A percentile compares a stretch with the other conserved stretches of the same genome.
Conservation (phyloP, 2,797 vertebrate genomes). For the Aplochiton taeniatus region DNA sequence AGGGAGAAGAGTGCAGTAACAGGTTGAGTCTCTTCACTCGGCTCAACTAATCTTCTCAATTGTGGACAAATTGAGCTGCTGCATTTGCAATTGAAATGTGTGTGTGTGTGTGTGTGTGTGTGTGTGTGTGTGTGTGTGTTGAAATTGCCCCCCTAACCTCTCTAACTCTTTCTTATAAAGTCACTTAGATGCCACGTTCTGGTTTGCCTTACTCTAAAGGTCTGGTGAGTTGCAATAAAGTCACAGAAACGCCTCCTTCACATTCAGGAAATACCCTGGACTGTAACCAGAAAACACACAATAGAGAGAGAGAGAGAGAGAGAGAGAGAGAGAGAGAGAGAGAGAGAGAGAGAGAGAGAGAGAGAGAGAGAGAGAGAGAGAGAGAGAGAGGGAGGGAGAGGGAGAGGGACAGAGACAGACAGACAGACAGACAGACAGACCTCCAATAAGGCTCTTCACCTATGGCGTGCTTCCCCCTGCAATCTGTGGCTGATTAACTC, state of each 20-base stretch:
- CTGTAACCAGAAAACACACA: conserved; percentile 11
- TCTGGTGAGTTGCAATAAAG: too few relatives aligned
- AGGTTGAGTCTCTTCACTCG: background rate
- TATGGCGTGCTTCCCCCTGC: too few relatives aligned
- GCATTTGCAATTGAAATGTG: conserved; percentile 11
- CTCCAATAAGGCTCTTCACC: too few relatives aligned
- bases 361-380: background rate
- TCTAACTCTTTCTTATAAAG: background rate
- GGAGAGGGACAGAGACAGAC: background rate
- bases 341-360: background rate
- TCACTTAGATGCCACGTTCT: too few relatives aligned
- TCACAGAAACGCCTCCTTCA: too few relatives aligned
- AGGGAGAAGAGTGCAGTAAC: background rate
- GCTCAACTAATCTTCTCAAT: conserved; percentile 9
- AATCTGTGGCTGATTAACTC: too few relatives aligned
- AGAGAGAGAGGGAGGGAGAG: background rate
- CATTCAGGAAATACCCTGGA: too few relatives aligned
- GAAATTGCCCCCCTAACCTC: background rate
- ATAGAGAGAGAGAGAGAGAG: background rate
- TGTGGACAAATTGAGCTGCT: conserved; percentile 14
- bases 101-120: conserved; percentile 2
- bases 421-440: background rate
- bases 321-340: background rate
- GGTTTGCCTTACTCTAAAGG: too few relatives aligned
- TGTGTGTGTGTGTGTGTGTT: background rate